Base-by-base conservation (phyloP, 2,888 invertebrate genomes). In the Thecocarcelia acutangulata region DNA sequence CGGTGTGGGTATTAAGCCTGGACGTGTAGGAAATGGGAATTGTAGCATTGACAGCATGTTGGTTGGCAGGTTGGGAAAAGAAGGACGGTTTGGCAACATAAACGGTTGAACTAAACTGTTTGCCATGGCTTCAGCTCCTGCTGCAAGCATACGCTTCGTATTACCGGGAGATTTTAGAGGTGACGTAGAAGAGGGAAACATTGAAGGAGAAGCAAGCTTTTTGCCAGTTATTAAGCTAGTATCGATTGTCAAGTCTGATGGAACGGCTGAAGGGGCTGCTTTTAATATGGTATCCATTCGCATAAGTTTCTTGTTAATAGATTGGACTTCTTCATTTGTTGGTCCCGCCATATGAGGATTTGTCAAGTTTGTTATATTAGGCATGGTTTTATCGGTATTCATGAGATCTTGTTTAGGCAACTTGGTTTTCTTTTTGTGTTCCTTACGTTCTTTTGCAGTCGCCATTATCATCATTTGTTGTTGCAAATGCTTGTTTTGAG, bases 1-100 rank as follows among this genome's bases (percentile, higher is more conserved):
- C 54, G 92, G 90, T 46, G 92, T 92, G 12, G 93, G 93, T 89
- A 93, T 93, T 74, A 93, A 86, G 1, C 93, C 93, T 64, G 93
- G 91, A 1, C 93, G 92, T 13, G 92, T 89, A 15, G 92, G 91
- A 88, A 88, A 93, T 13, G 87, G 86, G 68, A 89, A 84, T 4
- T 89, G 87, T 59, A 90, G 83, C 88, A 82, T 90, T 81, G 89
- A 86, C 21, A 88, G 64, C 44, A 87, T 82, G 52, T 83, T 86
- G 13, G 84, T 81, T 72, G 92, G 91, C 42, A 85, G 80, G 56
- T 77, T 84, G 0, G 86, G 69, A 24, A 85, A 86, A 42, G 73
- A 52, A 15, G 83, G 64, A 19, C 76, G 73, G 54, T 63, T 50
- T 8, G 80, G 63, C 15, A 92, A 89, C 79, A 83, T 69, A 74